Base-by-base conservation (phyloP, 2,797 vertebrate species). In the Lycodopsis pacificus region DNA sequence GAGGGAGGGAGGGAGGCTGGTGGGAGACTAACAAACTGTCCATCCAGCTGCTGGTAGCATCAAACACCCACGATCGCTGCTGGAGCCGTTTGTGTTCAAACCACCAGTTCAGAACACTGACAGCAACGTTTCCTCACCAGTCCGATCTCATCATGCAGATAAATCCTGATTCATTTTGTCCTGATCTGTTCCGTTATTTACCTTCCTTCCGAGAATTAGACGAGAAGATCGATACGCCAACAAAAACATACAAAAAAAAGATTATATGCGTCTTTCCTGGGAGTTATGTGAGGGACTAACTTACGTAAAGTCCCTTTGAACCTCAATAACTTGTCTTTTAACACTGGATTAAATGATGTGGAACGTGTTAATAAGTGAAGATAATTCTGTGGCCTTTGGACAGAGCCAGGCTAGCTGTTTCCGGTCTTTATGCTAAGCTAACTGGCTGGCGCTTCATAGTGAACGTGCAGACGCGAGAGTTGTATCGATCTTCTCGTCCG, bases 11-110 rank as follows among this genome's bases (percentile, higher is more conserved):
- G 63, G 27, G 27, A 27, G 27, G 27, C 27, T 30, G 30, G 71
- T 22, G 76, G 76, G 65, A 75, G 71, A 76, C 61, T 61, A 77
- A 78, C 83, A 61, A 67, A 75, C 63, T 38, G 82, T 84, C 76
- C 66, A 13, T 84, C 77, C 81, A 83, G 86, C 86, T 87, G 88
- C 83, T 74, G 77, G 75, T 49, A 86, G 71, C 80, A 36, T 84
- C 79, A 72, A 25, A 80, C 87, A 67, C 85, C 78, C 76, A 81
- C 78, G 20, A 49, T 72, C 69, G 11, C 69, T 58, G 73, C 74
- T 20, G 76, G 42, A 79, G 76, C 56, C 32, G n/a, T 8, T 3
- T 5, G n/a, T 17, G 59, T 58, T 48, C 32, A 65, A 32, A 67
- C 56, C 22, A 66, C 70, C 76, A 36, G 30, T 11, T 71, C 71